These are phyloP conservation scores for Enteromius trimaculatus DNA, from an alignment of 2,797 vertebrate genomes.

Conservation along the genomic window DNA sequence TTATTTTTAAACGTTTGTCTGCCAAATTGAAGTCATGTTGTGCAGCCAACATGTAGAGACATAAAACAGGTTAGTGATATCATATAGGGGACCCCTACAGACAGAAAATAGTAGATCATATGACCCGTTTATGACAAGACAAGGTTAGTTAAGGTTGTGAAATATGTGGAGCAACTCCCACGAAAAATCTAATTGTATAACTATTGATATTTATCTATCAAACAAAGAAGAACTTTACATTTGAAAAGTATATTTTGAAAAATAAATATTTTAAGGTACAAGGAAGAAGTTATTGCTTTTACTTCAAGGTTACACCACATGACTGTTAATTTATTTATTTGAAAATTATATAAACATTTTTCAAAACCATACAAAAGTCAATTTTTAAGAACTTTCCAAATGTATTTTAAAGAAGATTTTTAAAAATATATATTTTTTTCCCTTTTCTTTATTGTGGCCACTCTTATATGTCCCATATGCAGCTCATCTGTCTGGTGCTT, in stretches of 20 bases:
- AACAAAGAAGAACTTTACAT: neutral
- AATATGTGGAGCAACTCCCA: neutral
- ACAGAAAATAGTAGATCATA: neutral
- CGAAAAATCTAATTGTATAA: neutral
- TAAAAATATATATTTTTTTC: too few relatives aligned
- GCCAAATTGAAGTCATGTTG: neutral
- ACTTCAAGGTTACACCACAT: neutral
- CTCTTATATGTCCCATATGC: neutral
- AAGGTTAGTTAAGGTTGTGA: neutral
- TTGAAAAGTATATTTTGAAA: neutral
- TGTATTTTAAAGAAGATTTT: neutral
- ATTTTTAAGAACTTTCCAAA: neutral
- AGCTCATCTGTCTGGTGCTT: neutral
- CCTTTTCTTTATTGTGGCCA: neutral
- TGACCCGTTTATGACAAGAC: neutral
- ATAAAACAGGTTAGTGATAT: neutral
- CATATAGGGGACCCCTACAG: neutral
- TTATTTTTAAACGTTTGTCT: neutral
- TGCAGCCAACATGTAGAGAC: neutral
- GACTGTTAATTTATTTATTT: neutral
- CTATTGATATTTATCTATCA: neutral
- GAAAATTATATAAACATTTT: neutral
- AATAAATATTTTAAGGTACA: neutral
- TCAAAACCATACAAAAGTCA: neutral
- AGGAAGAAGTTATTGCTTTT: neutral